Percentiles rank a stretch among this genome's conserved stretches.
These are phyloP conservation scores for Triplophysa dalaica DNA, from an alignment of 2,113 vertebrate species.

Conservation along the genomic window DNA sequence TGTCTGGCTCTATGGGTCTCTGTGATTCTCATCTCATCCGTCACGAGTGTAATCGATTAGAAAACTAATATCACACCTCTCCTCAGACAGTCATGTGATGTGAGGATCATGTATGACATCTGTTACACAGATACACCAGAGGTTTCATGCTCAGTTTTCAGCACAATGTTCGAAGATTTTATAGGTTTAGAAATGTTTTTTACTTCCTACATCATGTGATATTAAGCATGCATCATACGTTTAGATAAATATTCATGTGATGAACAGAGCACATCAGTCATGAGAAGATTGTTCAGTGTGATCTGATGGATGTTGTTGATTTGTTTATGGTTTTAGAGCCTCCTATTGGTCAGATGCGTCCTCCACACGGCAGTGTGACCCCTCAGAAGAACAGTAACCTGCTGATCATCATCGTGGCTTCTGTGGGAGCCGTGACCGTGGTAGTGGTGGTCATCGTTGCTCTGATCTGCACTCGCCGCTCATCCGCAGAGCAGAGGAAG, in stretches of 20 bases:
- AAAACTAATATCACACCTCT: background rate
- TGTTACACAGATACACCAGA: too few species aligned
- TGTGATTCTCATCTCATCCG: background rate
- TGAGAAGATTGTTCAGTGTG: background rate
- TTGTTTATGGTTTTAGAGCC: constrained; percentile 74
- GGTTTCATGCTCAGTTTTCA: too few species aligned
- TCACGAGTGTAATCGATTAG: too few species aligned
- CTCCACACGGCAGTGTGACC: constrained; percentile 86
- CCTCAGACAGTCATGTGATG: background rate
- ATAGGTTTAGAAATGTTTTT: too few species aligned
- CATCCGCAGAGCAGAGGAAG: constrained; percentile 92
- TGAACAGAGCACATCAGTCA: background rate
- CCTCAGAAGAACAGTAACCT: constrained; percentile 91
- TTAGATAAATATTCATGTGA: too few species aligned
- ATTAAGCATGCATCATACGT: too few species aligned
- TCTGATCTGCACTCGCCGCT: constrained; percentile 86
- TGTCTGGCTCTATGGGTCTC: too few species aligned
- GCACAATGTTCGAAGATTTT: too few species aligned
- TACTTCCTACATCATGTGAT: too few species aligned
- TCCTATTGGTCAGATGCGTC: constrained; percentile 91
- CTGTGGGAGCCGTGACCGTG: constrained; percentile 81
- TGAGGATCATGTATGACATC: too few species aligned
- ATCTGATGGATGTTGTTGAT: too few species aligned
- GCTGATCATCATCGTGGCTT: constrained; percentile 87
- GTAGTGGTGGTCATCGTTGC: constrained; percentile 82